Percentiles rank a stretch among this genome's conserved stretches.
Conservation (phyloP, 2,888 invertebrate genomes). For the Anthophora plumipes region DNA sequence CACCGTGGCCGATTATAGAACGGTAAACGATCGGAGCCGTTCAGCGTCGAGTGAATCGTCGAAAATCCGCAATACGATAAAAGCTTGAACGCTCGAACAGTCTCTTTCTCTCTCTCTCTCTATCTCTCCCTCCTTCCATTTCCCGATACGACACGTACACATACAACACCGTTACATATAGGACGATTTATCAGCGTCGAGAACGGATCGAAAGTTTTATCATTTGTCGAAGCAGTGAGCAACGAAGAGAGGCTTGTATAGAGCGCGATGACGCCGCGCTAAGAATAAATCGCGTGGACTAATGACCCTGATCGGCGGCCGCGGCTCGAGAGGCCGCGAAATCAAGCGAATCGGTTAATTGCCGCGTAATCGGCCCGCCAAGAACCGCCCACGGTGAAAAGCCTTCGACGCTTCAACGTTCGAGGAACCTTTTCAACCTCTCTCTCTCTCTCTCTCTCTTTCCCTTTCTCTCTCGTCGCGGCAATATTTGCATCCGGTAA, state of each 20-base stretch:
- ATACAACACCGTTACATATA: background rate
- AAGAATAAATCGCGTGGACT: conserved; percentile 61
- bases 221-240: conserved; percentile 35
- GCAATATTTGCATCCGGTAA: conserved; percentile 63
- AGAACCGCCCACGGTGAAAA: conserved; percentile 21
- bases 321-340: conserved; percentile 41
- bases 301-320: conserved; percentile 61
- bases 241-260: conserved; percentile 16
- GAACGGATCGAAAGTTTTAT: conserved; percentile 51
- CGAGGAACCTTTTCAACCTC: conserved; percentile 32
- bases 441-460: no score
- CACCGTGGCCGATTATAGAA: conserved; percentile 3
- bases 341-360: conserved; percentile 60
- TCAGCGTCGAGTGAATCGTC: conserved; percentile 27
- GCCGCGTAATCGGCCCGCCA: conserved; percentile 48
- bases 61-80: conserved; percentile 28
- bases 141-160: conserved; percentile 6
- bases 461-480: conserved; percentile 14
- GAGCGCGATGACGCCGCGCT: conserved; percentile 50
- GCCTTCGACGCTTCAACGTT: background rate
- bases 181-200: conserved; percentile 41
- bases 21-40: conserved; percentile 21
- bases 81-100: background rate
- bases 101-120: background rate
- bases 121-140: background rate